Evolutionary conservation across 2,888 invertebrate species (phyloP).

Genomic region (Protophormia terraenovae): DNA sequence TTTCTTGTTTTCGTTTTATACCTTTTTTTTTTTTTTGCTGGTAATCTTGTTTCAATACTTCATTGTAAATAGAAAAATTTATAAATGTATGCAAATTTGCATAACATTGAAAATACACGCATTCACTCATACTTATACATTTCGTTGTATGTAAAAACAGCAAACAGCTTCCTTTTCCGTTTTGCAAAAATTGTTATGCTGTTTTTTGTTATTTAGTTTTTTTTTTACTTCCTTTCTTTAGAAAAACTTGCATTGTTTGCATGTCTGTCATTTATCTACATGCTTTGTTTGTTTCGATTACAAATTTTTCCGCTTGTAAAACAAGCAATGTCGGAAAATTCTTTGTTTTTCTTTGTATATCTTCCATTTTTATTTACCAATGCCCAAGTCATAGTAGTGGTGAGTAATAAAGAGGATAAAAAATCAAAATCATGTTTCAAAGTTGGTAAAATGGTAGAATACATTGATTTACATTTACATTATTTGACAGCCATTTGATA

Average conservation of each 20-base stretch:
- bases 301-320: conserved; percentile 55
- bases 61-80: neutral
- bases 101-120: too few species aligned
- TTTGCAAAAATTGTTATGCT: neutral
- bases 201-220: neutral
- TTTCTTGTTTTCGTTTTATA: neutral
- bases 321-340: conserved; percentile 22
- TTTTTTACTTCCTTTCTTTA: neutral
- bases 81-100: neutral
- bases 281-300: conserved; percentile 36
- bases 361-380: neutral
- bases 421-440: neutral
- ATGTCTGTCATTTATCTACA: conserved; percentile 4
- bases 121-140: neutral
- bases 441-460: conserved; percentile 8
- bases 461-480: conserved; percentile 37
- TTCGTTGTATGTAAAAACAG: neutral
- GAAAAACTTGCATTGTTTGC: conserved; percentile 25
- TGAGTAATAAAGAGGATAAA: neutral
- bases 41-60: conserved; percentile 10
- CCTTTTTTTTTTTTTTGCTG: neutral
- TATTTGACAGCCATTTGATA: conserved; percentile 42
- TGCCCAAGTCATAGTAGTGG: neutral
- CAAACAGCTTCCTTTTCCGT: neutral
- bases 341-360: neutral